Percentiles rank a stretch among this genome's conserved stretches.
Evolutionary conservation across 2,113 vertebrate species (phyloP).

Genomic region (Campylorhamphus procurvoides): DNA sequence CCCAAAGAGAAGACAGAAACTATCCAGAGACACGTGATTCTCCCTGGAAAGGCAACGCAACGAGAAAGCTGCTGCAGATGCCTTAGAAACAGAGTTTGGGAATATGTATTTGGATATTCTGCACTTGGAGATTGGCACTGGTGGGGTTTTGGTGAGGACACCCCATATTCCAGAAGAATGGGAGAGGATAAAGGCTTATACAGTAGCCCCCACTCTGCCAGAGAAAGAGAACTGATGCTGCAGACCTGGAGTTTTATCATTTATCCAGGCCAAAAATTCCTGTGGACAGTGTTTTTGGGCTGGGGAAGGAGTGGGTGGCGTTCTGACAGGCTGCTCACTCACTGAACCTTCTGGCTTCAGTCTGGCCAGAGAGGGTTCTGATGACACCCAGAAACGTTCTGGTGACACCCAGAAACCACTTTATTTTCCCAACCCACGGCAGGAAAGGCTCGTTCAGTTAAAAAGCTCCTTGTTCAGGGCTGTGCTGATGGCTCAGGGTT

Average conservation of each 20-base stretch:
- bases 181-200: background rate
- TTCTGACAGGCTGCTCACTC: background rate
- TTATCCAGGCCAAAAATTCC: slow-evolving; percentile 38
- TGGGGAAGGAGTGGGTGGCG: background rate
- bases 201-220: background rate
- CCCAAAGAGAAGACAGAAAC: background rate
- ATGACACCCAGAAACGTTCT: background rate
- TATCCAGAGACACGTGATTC: background rate
- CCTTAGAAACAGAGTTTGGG: background rate
- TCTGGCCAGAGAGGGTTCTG: background rate
- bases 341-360: background rate
- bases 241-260: background rate
- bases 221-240: background rate
- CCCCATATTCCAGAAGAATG: fast-evolving
- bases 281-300: slow-evolving; percentile 1
- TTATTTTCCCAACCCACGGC: background rate
- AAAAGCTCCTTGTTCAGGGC: background rate
- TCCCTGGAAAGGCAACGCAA: background rate
- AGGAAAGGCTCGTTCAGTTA: background rate
- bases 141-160: background rate
- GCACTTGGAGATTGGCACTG: background rate
- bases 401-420: background rate
- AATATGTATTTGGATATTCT: background rate
- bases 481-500: fast-evolving
- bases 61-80: background rate